Evolutionary conservation across 2,888 invertebrate genomes (phyloP).

Genomic region (Philereme transversata): DNA sequence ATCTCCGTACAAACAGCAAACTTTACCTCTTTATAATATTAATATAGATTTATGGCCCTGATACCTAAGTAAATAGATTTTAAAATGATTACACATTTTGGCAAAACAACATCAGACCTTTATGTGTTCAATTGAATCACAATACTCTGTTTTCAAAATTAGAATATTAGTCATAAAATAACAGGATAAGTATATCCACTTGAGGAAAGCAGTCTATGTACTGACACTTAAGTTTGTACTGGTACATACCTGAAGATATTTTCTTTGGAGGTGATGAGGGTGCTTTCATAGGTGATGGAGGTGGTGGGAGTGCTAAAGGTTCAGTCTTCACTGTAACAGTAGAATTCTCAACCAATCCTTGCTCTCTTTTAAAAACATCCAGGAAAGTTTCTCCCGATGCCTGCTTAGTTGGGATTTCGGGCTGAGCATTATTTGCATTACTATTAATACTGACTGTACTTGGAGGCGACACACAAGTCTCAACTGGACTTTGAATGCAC

Average conservation of each 20-base stretch:
- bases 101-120: no score
- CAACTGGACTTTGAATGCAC: conserved; percentile 58
- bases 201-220: background rate
- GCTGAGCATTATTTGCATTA: conserved; percentile 58
- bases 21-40: no score
- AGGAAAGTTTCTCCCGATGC: conserved; percentile 67
- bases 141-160: no score
- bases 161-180: background rate
- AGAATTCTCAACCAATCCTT: conserved; percentile 59
- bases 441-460: conserved; percentile 71
- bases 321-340: conserved; percentile 60
- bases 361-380: conserved; percentile 79
- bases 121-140: no score
- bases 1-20: no score
- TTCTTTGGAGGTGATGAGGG: conserved; percentile 61
- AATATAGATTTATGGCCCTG: no score
- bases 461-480: conserved; percentile 47
- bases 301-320: conserved; percentile 35
- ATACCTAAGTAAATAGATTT: no score
- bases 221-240: background rate
- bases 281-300: conserved; percentile 46
- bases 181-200: background rate
- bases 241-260: conserved; percentile 54
- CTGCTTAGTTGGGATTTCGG: conserved; percentile 46
- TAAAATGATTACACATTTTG: no score